A percentile compares a stretch with the other conserved stretches of the same genome.
These are phyloP conservation scores for Alectura lathami DNA, from an alignment of 2,113 vertebrate species.

Conservation along the genomic window DNA sequence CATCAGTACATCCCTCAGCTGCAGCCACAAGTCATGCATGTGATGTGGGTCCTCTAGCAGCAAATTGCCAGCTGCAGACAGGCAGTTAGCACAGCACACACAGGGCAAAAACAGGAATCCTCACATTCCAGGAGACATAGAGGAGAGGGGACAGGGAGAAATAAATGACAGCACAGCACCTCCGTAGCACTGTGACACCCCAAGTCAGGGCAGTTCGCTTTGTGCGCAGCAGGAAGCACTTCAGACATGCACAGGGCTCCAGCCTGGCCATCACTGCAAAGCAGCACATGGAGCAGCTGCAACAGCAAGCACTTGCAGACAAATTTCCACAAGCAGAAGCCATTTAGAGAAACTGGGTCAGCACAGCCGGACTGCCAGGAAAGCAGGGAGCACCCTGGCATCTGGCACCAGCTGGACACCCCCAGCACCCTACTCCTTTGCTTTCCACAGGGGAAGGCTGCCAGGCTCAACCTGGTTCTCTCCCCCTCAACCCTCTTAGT, in stretches of 20 bases:
- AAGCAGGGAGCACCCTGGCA: background rate
- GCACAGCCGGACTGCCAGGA: background rate
- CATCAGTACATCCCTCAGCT: background rate
- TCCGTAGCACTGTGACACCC: background rate
- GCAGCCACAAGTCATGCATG: background rate
- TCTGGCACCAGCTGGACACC: accelerated
- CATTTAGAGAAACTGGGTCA: background rate
- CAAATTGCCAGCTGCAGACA: background rate
- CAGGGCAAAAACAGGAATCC: background rate
- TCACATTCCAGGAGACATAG: background rate
- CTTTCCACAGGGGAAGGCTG: background rate
- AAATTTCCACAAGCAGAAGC: background rate
- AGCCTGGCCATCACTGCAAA: background rate
- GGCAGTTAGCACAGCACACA: background rate
- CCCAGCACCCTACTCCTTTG: background rate
- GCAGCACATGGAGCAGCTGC: background rate
- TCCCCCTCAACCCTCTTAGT: background rate
- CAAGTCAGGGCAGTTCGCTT: background rate
- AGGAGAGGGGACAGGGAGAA: background rate
- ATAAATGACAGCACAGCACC: no score
- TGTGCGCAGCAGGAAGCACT: background rate
- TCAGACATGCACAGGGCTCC: background rate
- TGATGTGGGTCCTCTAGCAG: background rate
- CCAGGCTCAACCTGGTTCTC: background rate
- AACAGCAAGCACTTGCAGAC: background rate